phyloP scores from a whole-genome alignment of 1,140 invertebrate genomes.

The Argopecten irradians region DNA sequence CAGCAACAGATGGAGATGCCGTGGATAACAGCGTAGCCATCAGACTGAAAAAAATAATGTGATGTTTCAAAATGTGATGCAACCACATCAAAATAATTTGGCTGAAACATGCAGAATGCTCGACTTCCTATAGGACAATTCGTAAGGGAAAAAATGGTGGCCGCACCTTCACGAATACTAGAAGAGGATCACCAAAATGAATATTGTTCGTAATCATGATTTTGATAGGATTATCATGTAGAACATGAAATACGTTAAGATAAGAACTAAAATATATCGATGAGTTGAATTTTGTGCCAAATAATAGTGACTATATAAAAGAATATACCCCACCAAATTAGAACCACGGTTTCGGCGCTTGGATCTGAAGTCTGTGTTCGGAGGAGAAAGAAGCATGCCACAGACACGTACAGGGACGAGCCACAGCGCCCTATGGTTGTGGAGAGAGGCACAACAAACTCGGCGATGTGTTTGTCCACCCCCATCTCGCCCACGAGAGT shows the following conservation, averaged over 20 bases:
- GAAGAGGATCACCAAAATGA: no score
- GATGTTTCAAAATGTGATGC: not conserved
- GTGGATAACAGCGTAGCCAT: not conserved
- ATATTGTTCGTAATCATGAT: no score
- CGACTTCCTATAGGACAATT: no score
- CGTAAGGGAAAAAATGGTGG: no score
- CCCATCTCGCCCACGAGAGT: not conserved
- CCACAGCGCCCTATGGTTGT: not conserved
- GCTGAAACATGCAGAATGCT: no score
- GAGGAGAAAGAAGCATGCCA: not conserved
- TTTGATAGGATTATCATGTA: no score
- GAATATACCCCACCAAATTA: not conserved
- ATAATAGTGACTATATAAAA: no score
- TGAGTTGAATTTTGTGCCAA: no score
- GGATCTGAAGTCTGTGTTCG: not conserved
- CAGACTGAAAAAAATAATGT: slow-evolving; percentile 7
- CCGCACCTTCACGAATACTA: no score
- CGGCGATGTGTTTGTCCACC: not conserved
- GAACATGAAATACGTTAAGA: no score
- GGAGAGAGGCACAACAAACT: not conserved
- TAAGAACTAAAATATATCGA: no score
- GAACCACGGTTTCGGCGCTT: not conserved
- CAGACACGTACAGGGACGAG: not conserved
- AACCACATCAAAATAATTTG: no score
- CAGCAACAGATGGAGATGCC: not conserved